Conservation (phyloP, 2,888 invertebrate genomes). For the Terebella lapidaria region DNA sequence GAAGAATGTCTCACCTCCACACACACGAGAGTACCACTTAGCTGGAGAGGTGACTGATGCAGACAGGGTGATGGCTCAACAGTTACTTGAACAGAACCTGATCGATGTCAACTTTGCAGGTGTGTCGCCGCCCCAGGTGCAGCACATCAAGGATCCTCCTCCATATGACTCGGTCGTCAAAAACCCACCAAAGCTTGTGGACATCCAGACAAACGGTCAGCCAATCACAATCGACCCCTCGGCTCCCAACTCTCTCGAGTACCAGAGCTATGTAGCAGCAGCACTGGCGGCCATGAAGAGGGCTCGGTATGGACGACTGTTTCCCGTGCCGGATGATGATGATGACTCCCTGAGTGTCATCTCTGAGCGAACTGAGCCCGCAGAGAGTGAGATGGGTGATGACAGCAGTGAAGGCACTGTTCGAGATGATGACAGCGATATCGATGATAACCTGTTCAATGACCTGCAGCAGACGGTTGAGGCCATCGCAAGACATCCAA, state of each 20-base stretch:
- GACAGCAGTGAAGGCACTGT: background rate
- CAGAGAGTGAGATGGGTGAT: background rate
- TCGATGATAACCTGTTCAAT: too few relatives aligned
- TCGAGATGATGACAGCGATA: background rate
- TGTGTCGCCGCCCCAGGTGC: background rate
- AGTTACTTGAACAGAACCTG: background rate
- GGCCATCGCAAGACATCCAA: too few relatives aligned
- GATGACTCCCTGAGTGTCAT: slow-evolving; percentile 39
- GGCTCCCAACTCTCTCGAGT: background rate
- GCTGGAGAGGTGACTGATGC: background rate
- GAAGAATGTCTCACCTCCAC: background rate
- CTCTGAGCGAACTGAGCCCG: slow-evolving; percentile 36
- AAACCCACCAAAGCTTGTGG: background rate
- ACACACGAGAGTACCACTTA: background rate
- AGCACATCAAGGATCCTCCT: background rate
- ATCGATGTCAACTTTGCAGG: background rate
- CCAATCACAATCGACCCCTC: too few relatives aligned
- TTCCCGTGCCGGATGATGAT: background rate
- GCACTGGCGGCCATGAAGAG: background rate
- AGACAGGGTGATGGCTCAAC: background rate
- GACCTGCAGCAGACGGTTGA: too few relatives aligned
- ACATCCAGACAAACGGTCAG: background rate
- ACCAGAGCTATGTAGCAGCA: background rate
- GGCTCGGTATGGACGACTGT: background rate
- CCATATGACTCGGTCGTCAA: too few relatives aligned